Percentiles rank a stretch among this genome's conserved stretches.
These are phyloP conservation scores for Panurus biarmicus DNA, from an alignment of 2,113 vertebrate species.

Conservation along the genomic window DNA sequence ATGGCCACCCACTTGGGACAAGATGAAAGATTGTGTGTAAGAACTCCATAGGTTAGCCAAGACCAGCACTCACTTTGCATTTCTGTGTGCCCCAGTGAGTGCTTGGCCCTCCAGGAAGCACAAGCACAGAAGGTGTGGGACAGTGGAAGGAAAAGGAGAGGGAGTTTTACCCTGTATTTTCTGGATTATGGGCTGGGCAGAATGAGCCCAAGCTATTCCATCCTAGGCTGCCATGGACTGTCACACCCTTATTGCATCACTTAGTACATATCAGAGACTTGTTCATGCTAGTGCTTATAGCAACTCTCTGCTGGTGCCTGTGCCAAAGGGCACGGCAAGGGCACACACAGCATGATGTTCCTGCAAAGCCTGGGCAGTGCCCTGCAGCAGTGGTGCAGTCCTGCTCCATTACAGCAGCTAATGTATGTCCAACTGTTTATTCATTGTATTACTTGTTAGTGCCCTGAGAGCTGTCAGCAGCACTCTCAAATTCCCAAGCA, in stretches of 20 bases:
- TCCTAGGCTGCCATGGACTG: not conserved
- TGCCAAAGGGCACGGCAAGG: not conserved
- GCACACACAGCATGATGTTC: not conserved
- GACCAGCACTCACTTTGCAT: not conserved
- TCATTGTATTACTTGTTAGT: not conserved
- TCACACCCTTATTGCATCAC: not conserved
- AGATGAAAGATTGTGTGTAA: conserved; percentile 8
- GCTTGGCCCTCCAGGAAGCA: not conserved
- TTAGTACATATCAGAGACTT: not conserved
- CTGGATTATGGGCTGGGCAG: not conserved
- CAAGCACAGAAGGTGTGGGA: not conserved
- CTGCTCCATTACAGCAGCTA: not conserved
- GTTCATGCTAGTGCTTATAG: not conserved
- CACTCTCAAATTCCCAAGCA: not conserved
- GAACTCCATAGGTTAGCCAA: not conserved
- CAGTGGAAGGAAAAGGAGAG: not conserved
- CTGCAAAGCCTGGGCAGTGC: not conserved
- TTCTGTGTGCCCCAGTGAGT: not conserved
- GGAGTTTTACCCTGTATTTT: not conserved
- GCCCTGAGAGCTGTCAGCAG: not conserved
- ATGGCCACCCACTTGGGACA: conserved; percentile 88
- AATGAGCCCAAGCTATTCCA: not conserved
- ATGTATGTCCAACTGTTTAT: not conserved
- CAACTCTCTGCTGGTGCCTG: not conserved
- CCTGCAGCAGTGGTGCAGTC: not conserved